Evolutionary conservation across 2,888 invertebrate genomes (phyloP).

Genomic region (Uloborus plumipes): DNA sequence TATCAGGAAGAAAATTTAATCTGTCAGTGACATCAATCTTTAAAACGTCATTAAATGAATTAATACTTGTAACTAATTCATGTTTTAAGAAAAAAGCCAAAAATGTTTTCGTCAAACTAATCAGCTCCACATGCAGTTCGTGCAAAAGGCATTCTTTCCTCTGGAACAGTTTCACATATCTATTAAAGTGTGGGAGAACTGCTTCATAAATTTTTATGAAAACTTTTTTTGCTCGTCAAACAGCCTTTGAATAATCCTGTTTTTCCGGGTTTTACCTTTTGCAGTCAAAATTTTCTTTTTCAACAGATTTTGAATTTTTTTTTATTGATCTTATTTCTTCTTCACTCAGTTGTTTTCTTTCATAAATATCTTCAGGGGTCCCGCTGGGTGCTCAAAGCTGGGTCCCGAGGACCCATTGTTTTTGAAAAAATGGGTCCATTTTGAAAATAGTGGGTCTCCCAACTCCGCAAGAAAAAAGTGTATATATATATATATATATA

Average conservation of each 20-base stretch:
- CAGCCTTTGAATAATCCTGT: background rate
- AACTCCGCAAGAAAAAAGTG: too few relatives aligned
- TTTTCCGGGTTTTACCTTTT: background rate
- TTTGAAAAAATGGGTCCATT: too few relatives aligned
- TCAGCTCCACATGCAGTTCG: background rate
- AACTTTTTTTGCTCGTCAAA: background rate
- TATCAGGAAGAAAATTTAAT: background rate
- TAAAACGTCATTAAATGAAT: background rate
- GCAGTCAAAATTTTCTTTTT: background rate
- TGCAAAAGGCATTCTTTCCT: background rate
- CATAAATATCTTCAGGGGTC: background rate
- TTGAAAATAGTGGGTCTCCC: too few relatives aligned
- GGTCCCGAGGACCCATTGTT: too few relatives aligned
- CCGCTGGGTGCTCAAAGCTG: too few relatives aligned
- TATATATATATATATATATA: too few relatives aligned
- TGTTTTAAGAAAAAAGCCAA: background rate
- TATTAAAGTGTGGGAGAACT: background rate
- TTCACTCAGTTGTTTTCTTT: background rate
- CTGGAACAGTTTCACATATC: background rate
- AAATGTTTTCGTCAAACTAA: constrained; percentile 4
- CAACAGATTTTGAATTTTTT: too few relatives aligned
- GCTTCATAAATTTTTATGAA: background rate
- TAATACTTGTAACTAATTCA: background rate
- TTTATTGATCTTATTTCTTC: background rate
- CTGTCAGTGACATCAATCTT: background rate